phyloP scores from a whole-genome alignment of 2,888 invertebrate species.

The Drosophila pseudotakahashii region DNA sequence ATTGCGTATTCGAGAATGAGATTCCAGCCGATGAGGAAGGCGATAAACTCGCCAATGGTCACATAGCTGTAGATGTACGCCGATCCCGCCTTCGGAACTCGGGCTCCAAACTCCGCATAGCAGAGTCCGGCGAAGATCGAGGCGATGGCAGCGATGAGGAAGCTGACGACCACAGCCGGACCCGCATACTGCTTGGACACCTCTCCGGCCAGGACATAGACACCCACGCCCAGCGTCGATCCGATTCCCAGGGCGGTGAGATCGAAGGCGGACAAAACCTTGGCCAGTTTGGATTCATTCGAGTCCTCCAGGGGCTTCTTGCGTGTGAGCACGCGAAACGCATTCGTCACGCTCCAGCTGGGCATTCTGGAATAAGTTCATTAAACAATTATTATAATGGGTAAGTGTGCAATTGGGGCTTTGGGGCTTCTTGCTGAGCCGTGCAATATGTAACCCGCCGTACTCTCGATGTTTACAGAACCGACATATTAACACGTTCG shows the following conservation, averaged over 20 bases:
- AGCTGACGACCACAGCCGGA: slow-evolving; percentile 93
- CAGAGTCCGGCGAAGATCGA: slow-evolving; percentile 95
- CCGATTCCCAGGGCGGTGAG: slow-evolving; percentile 93
- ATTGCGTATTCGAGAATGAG: slow-evolving; percentile 95
- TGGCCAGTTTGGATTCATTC: slow-evolving; percentile 86
- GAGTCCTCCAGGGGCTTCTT: slow-evolving; percentile 84
- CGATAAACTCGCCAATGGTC: slow-evolving; percentile 95
- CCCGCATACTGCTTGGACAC: slow-evolving; percentile 93
- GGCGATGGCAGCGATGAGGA: slow-evolving; percentile 95
- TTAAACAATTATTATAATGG: slow-evolving; percentile 19
- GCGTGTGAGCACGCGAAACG: slow-evolving; percentile 81
- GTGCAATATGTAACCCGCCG: slow-evolving; percentile 28
- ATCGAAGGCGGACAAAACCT: slow-evolving; percentile 92
- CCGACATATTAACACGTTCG: slow-evolving; percentile 65
- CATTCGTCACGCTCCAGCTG: slow-evolving; percentile 62
- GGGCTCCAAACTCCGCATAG: slow-evolving; percentile 95
- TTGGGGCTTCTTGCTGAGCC: slow-evolving; percentile 49
- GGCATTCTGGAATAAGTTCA: slow-evolving; percentile 67
- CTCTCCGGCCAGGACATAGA: slow-evolving; percentile 94
- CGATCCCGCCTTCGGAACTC: slow-evolving; percentile 95
- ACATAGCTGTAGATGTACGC: slow-evolving; percentile 98
- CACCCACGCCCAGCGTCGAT: slow-evolving; percentile 94
- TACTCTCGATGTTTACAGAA: slow-evolving; percentile 55
- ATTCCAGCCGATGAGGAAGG: slow-evolving; percentile 97
- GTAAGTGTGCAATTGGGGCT: slow-evolving; percentile 18